Base-by-base conservation (phyloP, 2,113 vertebrate genomes). In the Lepus americanus region DNA sequence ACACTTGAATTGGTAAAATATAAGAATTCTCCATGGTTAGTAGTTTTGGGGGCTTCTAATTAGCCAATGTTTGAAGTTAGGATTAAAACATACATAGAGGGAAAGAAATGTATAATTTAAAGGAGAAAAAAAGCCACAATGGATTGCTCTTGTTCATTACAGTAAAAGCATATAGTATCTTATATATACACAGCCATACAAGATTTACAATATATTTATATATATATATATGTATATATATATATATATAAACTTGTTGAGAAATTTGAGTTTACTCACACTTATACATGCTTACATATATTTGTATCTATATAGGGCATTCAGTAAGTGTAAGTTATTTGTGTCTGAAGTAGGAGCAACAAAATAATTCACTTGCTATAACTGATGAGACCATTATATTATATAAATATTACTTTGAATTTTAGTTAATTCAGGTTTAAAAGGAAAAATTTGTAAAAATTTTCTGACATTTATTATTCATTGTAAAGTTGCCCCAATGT, bases 341-440 rank as follows among this genome's bases (percentile, higher is more conserved):
- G 36, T 51, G 9, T 29, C 13, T 63, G 25, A 94, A 86, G 80
- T 81, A 72, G 66, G 74, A 70, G 80, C 25, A 81, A 74, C 16
- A 22, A 89, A 95, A 95, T 16, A 49, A 77, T 63, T n/a, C 22
- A 17, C 12, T 94, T 64, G 4, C 6, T 92, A 51, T 31, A 1
- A 7, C 36, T 74, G 82, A 95, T 92, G 3, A 17, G 22, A 97
- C 74, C 23, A 85, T 61, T 69, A 59, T 95, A 93, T 59, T 77
- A 63, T 1, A 13, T 36, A 44, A 94, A 33, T 92, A 91, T 94
- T 81, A 82, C 39, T 88, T 97, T 95, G 88, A 92, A 92, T 88
- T 96, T 90, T 53, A 83, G 61, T 64, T 59, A 31, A 44, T 25
- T 92, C 12, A 0, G 72, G 4, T 13, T 85, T 51, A 93, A 96